Evolutionary conservation across 2,888 invertebrate genomes (phyloP).

Genomic region (Catocala nupta): DNA sequence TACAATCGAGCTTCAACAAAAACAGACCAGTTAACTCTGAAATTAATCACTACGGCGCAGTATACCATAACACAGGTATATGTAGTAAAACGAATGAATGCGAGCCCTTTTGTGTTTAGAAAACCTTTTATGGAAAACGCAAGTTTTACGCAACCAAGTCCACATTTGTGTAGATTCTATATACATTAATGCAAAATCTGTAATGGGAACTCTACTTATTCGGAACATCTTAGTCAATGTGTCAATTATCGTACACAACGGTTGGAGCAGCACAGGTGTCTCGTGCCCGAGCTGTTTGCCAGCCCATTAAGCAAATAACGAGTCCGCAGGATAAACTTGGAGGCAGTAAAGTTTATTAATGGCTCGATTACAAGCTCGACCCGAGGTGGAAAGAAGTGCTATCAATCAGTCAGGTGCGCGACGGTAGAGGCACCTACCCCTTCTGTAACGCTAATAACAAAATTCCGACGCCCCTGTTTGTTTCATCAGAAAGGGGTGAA

Average conservation of each 20-base stretch:
- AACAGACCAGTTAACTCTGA: conserved; percentile 5
- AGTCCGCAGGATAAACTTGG: conserved; percentile 85
- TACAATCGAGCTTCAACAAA: conserved; percentile 3
- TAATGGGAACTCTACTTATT: conserved; percentile 49
- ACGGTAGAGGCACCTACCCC: conserved; percentile 78
- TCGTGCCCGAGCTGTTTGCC: conserved; percentile 76
- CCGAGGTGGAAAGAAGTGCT: conserved; percentile 87
- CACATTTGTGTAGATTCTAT: conserved; percentile 5
- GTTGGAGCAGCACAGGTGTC: conserved; percentile 76
- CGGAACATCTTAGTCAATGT: conserved; percentile 72
- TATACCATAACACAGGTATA: conserved; percentile 3
- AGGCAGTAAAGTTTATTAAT: conserved; percentile 87
- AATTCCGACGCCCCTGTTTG: conserved; percentile 86
- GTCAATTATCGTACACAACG: conserved; percentile 76
- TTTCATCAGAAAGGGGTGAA: conserved; percentile 84
- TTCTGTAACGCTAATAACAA: conserved; percentile 86
- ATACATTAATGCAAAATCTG: conserved; percentile 21
- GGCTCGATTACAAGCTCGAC: conserved; percentile 87
- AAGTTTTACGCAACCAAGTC: not conserved
- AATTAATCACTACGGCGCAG: conserved; percentile 6
- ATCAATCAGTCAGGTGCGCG: conserved; percentile 87
- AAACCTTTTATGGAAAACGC: not conserved
- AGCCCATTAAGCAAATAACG: conserved; percentile 86
- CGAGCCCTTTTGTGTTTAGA: not conserved
- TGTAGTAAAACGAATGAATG: conserved; percentile 1